Percentiles rank a stretch among this genome's conserved stretches.
Evolutionary conservation across 2,113 vertebrate genomes (phyloP).

Genomic region (Spilogale gracilis): DNA sequence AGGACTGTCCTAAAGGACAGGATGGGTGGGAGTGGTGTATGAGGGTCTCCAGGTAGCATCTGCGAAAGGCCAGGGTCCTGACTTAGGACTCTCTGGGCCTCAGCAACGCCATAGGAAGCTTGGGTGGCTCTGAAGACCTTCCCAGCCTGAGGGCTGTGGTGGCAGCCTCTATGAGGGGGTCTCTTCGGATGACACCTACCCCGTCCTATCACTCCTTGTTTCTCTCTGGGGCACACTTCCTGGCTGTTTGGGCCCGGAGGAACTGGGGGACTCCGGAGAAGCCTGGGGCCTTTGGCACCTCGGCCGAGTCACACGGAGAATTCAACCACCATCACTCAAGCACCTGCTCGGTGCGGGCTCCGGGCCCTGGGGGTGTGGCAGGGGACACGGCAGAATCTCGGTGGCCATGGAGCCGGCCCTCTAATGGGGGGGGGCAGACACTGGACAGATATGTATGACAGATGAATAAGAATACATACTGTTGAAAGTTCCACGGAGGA

Average conservation of each 20-base stretch:
- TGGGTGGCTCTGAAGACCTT: neutral
- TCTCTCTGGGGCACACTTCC: neutral
- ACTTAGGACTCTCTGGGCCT: neutral
- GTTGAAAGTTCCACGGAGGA: neutral
- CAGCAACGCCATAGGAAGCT: neutral
- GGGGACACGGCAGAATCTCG: neutral
- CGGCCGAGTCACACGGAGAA: constrained; percentile 49
- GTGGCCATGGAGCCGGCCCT: neutral
- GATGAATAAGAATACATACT: accelerated
- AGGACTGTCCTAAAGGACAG: neutral
- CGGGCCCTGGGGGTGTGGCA: neutral
- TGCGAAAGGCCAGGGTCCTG: neutral
- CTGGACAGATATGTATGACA: neutral
- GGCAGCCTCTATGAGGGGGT: neutral
- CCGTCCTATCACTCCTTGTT: neutral
- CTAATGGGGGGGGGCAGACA: neutral
- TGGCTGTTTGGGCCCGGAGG: neutral
- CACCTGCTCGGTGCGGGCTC: neutral
- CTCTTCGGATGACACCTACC: constrained; percentile 37
- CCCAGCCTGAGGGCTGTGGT: neutral
- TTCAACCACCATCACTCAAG: neutral
- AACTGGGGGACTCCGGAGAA: constrained; percentile 44
- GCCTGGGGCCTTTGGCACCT: constrained; percentile 18
- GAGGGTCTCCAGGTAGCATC: neutral
- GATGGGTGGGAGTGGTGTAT: neutral